Base-by-base conservation (phyloP, 2,888 invertebrate genomes). In the Rhagophthalmus giganteus region DNA sequence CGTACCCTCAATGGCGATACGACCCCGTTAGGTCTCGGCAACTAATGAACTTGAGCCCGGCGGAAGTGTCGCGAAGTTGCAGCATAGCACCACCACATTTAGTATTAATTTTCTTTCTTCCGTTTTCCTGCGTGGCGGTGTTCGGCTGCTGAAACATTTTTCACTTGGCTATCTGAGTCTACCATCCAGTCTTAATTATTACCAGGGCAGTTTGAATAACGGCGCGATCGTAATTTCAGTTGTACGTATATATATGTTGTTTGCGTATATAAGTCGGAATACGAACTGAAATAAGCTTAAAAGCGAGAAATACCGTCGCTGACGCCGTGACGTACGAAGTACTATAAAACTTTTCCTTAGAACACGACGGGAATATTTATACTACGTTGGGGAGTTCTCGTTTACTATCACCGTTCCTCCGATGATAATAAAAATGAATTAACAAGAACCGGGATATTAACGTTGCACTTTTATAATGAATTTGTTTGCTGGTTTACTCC, bases 351-450 rank as follows among this genome's bases (percentile, higher is more conserved):
- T 57, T 55, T 54, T 58, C 49, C 49, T 44, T 53, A 54, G 56
- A 78, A 79, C 78, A 79, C 78, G 80, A 78, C 79, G 78, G 76
- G 80, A 79, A 80, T 81, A 80, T 80, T 80, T 80, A 80, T 80
- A 77, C 77, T 76, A 78, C 65, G 55, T 60, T 55, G 62, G 65
- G 66, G 67, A 64, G 61, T 63, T 62, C 59, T 57, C 60, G 60
- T 62, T 64, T 64, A 67, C 68, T 65, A 65, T 66, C 66, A 67
- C 67, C 67, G 69, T 65, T 70, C 71, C 72, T 72, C 66, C 62
- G 72, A 68, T 71, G 71, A 70, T 70, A 71, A 73, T 73, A 72
- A 72, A 72, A 72, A 72, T 72, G 71, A 72, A 72, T 73, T 72
- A 72, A 72, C 71, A 70, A 72, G 69, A 68, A 63, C 66, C 61